phyloP scores from a whole-genome alignment of 1,140 invertebrate species.

The Augochlora pura region DNA sequence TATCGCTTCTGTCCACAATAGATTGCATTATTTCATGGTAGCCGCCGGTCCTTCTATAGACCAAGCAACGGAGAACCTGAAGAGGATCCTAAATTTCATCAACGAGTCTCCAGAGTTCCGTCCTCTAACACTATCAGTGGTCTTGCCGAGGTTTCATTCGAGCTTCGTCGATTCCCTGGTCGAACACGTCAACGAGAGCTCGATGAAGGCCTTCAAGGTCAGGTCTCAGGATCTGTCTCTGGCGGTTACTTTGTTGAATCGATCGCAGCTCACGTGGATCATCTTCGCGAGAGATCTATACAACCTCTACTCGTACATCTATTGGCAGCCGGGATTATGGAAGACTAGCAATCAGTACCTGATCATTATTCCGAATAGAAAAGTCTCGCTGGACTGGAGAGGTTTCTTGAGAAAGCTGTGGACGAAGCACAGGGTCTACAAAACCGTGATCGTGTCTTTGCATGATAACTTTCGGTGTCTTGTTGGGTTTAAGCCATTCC shows the following conservation, averaged over 20 bases:
- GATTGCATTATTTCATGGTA: not conserved
- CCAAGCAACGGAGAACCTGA: constrained; percentile 33
- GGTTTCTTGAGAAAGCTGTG: constrained; percentile 46
- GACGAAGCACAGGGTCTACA: constrained; percentile 51
- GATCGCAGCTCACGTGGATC: constrained; percentile 47
- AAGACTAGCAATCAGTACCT: constrained; percentile 45
- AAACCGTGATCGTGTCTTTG: constrained; percentile 39
- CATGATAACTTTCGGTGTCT: constrained; percentile 53
- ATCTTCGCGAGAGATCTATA: constrained; percentile 36
- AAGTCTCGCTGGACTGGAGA: not conserved
- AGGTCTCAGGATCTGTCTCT: constrained; percentile 21
- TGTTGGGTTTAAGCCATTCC: constrained; percentile 58
- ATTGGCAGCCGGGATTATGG: constrained; percentile 42
- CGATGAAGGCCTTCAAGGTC: constrained; percentile 40
- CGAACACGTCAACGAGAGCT: constrained; percentile 2
- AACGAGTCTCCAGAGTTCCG: constrained; percentile 30
- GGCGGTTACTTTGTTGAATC: constrained; percentile 13
- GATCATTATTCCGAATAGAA: constrained; percentile 24
- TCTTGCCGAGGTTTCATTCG: constrained; percentile 27
- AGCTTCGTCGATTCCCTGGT: constrained; percentile 25
- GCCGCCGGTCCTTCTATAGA: not conserved
- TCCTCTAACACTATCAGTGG: constrained; percentile 45
- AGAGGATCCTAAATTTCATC: constrained; percentile 42
- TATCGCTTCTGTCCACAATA: not conserved
- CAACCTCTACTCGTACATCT: constrained; percentile 19